Conservation (phyloP, 2,113 vertebrate species). For the Arvicanthis niloticus region DNA sequence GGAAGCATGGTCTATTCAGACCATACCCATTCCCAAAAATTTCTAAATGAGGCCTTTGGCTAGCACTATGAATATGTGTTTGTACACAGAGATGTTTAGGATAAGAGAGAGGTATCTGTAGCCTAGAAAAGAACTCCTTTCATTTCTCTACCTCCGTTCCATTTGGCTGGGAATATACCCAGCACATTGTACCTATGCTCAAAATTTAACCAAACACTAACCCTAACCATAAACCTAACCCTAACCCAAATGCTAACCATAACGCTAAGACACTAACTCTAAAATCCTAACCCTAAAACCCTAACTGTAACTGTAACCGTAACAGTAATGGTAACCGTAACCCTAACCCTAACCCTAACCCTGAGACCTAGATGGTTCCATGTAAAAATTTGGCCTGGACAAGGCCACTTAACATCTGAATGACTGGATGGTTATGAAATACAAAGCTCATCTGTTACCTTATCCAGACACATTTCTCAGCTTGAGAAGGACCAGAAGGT, state of each 20-base stretch:
- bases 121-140: no score
- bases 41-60: background rate
- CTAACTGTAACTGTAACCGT: no score
- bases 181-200: background rate
- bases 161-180: background rate
- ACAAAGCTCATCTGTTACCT: background rate
- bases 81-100: background rate
- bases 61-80: background rate
- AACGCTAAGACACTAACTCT: no score
- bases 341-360: background rate
- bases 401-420: background rate
- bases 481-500: background rate
- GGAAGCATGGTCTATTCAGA: background rate
- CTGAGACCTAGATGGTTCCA: background rate
- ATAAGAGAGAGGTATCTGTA: background rate
- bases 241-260: no score
- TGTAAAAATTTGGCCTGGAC: background rate
- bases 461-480: background rate
- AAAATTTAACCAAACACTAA: background rate
- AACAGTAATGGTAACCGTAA: no score
- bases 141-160: background rate
- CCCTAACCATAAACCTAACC: no score
- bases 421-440: background rate
- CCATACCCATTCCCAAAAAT: fast-evolving
- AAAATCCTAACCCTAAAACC: no score